Evolutionary conservation across 2,113 vertebrate species (phyloP).

Genomic region (Apodemus speciosus): DNA sequence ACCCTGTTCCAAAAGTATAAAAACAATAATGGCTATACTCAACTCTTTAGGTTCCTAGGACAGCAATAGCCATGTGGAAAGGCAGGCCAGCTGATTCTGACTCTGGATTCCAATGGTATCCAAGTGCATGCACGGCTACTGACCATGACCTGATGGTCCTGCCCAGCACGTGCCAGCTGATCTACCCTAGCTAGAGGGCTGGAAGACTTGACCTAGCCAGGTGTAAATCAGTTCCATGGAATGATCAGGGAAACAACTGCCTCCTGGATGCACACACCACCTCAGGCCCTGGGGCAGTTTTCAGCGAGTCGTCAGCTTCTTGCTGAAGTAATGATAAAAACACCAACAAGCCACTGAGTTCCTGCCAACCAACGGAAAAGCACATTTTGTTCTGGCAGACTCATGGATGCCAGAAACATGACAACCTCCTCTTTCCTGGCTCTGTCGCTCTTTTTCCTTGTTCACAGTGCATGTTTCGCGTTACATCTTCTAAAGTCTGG

Average conservation of each 20-base stretch:
- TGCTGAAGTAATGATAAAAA: conserved; percentile 1
- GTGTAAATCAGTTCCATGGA: fast-evolving
- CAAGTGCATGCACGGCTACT: fast-evolving
- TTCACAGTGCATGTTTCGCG: neutral
- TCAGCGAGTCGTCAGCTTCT: neutral
- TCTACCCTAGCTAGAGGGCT: neutral
- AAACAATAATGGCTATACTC: neutral
- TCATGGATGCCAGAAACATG: neutral
- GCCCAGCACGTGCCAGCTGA: fast-evolving
- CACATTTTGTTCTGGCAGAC: conserved; percentile 60
- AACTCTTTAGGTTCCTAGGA: neutral
- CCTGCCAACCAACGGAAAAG: conserved; percentile 24
- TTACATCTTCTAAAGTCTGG: neutral
- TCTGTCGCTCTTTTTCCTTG: neutral
- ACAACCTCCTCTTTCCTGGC: neutral
- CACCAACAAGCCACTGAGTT: neutral
- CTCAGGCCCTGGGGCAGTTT: neutral
- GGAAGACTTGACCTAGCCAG: neutral
- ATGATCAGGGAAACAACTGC: neutral
- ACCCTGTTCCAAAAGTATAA: neutral
- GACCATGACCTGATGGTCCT: neutral
- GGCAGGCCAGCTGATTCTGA: fast-evolving
- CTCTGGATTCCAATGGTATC: fast-evolving
- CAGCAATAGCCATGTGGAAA: neutral
- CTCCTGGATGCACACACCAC: neutral